These are phyloP conservation scores for Chinchilla lanigera DNA, from an alignment of 2,113 vertebrate species.

Conservation along the genomic window DNA sequence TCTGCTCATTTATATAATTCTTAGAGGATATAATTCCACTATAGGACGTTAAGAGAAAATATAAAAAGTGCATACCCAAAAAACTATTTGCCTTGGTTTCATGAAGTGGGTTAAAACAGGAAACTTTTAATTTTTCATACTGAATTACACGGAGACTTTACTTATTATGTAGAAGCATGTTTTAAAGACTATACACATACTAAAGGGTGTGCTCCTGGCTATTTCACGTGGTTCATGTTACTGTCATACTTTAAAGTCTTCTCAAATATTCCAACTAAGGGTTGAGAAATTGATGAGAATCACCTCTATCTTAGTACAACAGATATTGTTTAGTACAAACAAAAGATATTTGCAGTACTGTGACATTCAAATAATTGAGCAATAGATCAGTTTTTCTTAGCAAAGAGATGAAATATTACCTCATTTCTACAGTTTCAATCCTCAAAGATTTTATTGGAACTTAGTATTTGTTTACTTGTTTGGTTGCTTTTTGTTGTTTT, in stretches of 20 bases:
- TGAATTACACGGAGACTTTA: not conserved
- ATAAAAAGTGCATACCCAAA: not conserved
- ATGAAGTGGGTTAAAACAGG: not conserved
- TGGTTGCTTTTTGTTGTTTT: conserved; percentile 12
- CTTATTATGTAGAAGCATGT: not conserved
- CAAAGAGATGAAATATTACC: not conserved
- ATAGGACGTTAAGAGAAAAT: not conserved
- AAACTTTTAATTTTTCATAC: not conserved
- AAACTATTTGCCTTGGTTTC: not conserved
- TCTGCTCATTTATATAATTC: not conserved
- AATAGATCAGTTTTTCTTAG: not conserved
- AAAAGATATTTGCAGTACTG: not conserved
- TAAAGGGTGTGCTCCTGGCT: not conserved
- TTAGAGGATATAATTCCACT: not conserved
- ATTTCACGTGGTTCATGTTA: not conserved
- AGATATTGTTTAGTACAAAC: not conserved
- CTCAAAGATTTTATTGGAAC: not conserved
- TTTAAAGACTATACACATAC: not conserved
- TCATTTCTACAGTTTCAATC: conserved; percentile 12
- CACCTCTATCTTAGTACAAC: not conserved
- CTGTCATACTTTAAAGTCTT: not conserved
- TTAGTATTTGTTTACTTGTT: not conserved
- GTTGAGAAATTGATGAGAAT: not conserved
- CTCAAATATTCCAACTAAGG: not conserved
- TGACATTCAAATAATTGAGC: not conserved